Evolutionary conservation across 1,140 invertebrate genomes (phyloP), one percentile per base, ranked within the genome.

Genomic region (Mylabris phalerata): DNA sequence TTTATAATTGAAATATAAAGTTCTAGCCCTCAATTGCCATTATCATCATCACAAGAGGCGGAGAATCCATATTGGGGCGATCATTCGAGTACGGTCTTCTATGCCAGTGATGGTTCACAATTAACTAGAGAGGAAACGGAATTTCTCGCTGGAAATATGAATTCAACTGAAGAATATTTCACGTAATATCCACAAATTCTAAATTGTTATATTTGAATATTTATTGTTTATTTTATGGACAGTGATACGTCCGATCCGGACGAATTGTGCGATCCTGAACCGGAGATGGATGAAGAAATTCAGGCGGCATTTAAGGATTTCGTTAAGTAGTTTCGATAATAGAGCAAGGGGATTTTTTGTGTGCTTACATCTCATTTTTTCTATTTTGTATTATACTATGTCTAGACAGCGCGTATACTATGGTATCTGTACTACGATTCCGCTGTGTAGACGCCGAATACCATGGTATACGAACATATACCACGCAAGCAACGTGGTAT

Each of bases 211-310:
- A 19, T 19, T 19, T 19, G 19, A 19, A 19, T 19, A 2, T 19
- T 19, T 19, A 19, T 19, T 19, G 19, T 19, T 19, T 19, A 19
- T 19, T 19, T 19, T 19, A 19, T 70, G 65, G 69, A 65, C 59
- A 75, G 71, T 48, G 67, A 75, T 46, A 59, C 50, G 38, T 63
- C 65, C n/a, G 72, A 74, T 67, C 73, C 77, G 48, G 77, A 78
- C 58, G 70, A 64, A 25, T 60, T 77, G 9, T 73, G 62, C 57
- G 75, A 79, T 65, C 68, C 76, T 2, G 71, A 74, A 61, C 76
- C 77, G 3, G 78, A 79, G 72, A 80, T 80, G 78, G 76, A 78
- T 57, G 75, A 77, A 64, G 78, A 80, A 61, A 77, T 78, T 57
- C 75, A 77, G 66, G 74, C 67, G 48, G 78, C 76, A 50, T 80